Base-by-base conservation (phyloP, 2,113 vertebrate genomes). In the Coptodon bakossiorum region DNA sequence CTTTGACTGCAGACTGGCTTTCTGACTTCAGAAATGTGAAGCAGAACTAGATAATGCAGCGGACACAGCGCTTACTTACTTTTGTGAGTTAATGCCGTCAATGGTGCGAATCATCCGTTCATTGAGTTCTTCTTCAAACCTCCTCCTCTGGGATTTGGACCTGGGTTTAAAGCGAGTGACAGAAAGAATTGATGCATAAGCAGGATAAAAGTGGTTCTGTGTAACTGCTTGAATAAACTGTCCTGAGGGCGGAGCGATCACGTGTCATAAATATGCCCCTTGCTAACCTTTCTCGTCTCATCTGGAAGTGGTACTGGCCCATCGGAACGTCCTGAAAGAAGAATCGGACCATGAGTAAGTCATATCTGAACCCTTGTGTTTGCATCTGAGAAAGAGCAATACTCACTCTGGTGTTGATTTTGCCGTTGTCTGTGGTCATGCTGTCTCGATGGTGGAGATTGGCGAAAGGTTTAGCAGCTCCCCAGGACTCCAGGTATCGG, bases 31-130 rank as follows among this genome's bases (percentile, higher is more conserved):
- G 9, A 16, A 83, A n/a, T 29, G 79, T 11, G 56, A 54, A 61
- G 63, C 9, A 71, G 31, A 61, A 0, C 5, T 19, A 63, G 38
- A 31, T 43, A 13, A 38, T 45, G 24, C 56, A 17, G 54, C 31
- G 9, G 9, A 82, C 36, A 9, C 2, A 9, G n/a, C 22, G 3
- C 97, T 91, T 95, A 98, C 98, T 99, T 99, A 99, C 98, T 99
- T 99, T 84, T 99, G 99, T 52, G 98, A 98, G 89, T 99, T 99
- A 94, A 99, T 99, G 85, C 98, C 98, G n/a, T 99, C 98, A 79
- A 99, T 99, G 59, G 99, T 98, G 92, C 97, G 97, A 91, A 99
- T 99, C 98, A 99, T 99, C 79, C 98, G 96, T 93, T 99, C 98
- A 61, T 99, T 99, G 86, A 99, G 91, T 80, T 99, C 99, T 89